These are phyloP conservation scores for Zaprionus davidi DNA, from an alignment of 1,140 invertebrate species.

Conservation along the genomic window DNA sequence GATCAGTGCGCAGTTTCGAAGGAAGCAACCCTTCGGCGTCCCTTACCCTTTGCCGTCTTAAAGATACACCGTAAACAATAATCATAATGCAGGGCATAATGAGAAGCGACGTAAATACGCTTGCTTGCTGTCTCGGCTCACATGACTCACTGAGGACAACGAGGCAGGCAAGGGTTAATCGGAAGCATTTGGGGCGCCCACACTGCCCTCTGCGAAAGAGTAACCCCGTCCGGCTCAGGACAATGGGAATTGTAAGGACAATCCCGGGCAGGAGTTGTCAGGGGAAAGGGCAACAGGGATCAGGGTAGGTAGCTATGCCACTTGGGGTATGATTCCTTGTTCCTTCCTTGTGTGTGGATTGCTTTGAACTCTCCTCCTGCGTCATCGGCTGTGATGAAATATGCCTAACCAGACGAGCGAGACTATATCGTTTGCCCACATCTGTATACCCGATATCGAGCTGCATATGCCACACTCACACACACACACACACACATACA, in stretches of 20 bases:
- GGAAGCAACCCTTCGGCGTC: neutral
- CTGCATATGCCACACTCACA: slow-evolving; percentile 32
- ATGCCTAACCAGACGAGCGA: slow-evolving; percentile 47
- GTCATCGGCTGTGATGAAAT: slow-evolving; percentile 80
- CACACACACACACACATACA: slow-evolving; percentile 14
- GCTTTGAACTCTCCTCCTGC: slow-evolving; percentile 74
- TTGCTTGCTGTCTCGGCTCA: neutral
- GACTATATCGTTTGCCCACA: slow-evolving; percentile 23
- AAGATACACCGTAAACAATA: slow-evolving; percentile 55
- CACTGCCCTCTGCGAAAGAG: slow-evolving; percentile 24
- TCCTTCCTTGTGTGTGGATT: slow-evolving; percentile 22
- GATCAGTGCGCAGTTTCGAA: neutral
- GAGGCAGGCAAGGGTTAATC: slow-evolving; percentile 29
- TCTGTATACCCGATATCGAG: slow-evolving; percentile 1
- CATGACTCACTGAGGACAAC: slow-evolving; percentile 37
- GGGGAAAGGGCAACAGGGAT: neutral
- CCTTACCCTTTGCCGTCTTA: slow-evolving; percentile 8
- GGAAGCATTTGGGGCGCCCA: slow-evolving; percentile 32
- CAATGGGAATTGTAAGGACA: slow-evolving; percentile 7
- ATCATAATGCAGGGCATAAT: slow-evolving; percentile 39
- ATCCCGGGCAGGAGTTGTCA: neutral
- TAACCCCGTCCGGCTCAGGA: slow-evolving; percentile 8
- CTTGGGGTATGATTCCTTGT: slow-evolving; percentile 54
- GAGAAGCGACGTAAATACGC: slow-evolving; percentile 5
- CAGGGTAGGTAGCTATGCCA: slow-evolving; percentile 35